Base-by-base conservation (phyloP, 1,140 invertebrate species). In the Aphis gossypii region DNA sequence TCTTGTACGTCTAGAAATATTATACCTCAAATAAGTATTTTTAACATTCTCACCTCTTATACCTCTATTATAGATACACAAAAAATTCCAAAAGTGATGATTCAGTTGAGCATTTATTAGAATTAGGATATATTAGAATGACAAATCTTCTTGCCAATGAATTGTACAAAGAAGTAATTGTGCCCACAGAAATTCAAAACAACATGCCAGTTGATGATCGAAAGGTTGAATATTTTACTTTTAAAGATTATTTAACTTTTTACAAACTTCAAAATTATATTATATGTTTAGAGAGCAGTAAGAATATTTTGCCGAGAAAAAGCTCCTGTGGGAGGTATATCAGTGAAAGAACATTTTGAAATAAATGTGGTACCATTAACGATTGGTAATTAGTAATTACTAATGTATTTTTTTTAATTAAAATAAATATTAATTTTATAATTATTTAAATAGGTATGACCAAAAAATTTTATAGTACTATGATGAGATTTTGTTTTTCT, bases 401-500 rank as follows among this genome's bases (percentile, higher is more conserved):
- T 35, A 76, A 93, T 87, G 56, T 18, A 25, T n/a, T 11, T 56
- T 56, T 84, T 7, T 68, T 68, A 46, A 68, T 11, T 41, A 56
- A 6, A 18, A 0, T 30, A 48, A n/a, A 48, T 89, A 89, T 38
- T 60, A 44, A 41, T 46, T 30, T 25, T 46, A 9, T 46, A 46
- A 93, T 51, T 51, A 83, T 93, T 54, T 60, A 56, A 51, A 88
- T 95, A 98, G 97, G 97, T 91, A 96, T 99, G 56, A 99, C 99
- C 0, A 99, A 99, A 95, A 98, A 99, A 95, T 99, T 99, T 95
- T 99, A 99, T 96, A 98, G 98, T 95, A 99, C 98, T 23, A 99
- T 99, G 97, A 96, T 99, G 94, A 98, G 98, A 95, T 99, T 99
- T 95, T 99, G 99, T 95, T 99, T 99, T 95, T 99, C 99, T n/a